These are phyloP conservation scores for Chondrilla cf. caribensis DNA, from an alignment of 37 sponge, comb jelly and placozoan genomes.

Conservation along the genomic window DNA sequence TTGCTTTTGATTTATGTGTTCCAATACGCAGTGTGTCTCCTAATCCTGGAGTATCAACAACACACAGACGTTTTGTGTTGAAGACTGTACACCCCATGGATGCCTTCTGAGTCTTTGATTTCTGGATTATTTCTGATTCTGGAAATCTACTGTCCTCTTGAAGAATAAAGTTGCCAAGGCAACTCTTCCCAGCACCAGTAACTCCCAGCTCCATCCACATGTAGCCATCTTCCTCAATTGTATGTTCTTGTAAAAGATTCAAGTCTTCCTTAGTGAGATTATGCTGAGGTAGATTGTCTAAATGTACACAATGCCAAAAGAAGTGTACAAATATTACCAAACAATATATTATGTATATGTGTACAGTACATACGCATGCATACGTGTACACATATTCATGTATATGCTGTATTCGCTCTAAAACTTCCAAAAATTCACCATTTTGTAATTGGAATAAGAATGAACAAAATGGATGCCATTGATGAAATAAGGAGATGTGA, in stretches of 20 bases:
- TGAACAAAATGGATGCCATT: no score
- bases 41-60: slow-evolving; percentile 17
- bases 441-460: no score
- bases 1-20: background rate
- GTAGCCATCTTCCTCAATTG: background rate
- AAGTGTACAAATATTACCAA: no score
- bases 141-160: background rate
- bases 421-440: no score
- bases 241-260: background rate
- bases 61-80: background rate
- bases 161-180: slow-evolving; percentile 14
- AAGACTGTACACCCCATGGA: background rate
- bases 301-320: no score
- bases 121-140: background rate
- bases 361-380: background rate
- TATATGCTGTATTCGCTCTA: no score
- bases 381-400: background rate
- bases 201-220: slow-evolving; percentile 3
- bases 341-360: no score
- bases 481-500: no score
- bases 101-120: background rate
- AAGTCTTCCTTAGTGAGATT: background rate
- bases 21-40: slow-evolving; percentile 1
- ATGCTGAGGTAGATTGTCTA: no score
- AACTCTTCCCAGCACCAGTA: slow-evolving; percentile 18